Base-by-base conservation (phyloP, 2,113 vertebrate species). In the Chaetops frenatus region DNA sequence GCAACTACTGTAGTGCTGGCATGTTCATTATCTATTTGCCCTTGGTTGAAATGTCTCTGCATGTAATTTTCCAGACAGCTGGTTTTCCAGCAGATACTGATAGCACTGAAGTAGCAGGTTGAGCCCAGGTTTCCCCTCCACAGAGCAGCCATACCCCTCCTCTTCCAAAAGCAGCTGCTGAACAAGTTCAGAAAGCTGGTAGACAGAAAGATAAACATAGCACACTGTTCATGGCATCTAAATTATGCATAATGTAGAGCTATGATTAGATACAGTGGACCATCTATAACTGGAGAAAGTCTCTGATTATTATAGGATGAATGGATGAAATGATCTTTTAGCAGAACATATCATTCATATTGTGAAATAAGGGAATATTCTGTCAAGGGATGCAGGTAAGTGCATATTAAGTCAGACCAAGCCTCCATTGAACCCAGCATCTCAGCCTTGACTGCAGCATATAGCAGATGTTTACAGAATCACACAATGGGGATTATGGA, bases 201-300 rank as follows among this genome's bases (percentile, higher is more conserved):
- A 92, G 83, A 65, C 44, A 66, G 74, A 54, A 80, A 90, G 85
- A 89, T 57, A 90, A 95, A 92, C 57, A 57, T 28, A 88, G 53
- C 15, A 67, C 40, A 57, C 17, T 65, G 65, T 92, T 91, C 92
- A 78, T 24, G 70, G 72, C 64, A 66, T 56, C 94, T 96, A 84
- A 94, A 96, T 93, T 95, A 95, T 96, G 70, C 36, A 95, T 64
- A 47, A 48, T 44, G 8, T 58, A 76, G 54, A 29, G 51, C 14
- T 94, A 93, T 93, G 84, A 95, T 93, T 96, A 96, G 94, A 90
- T 92, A 71, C 14, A 65, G 24, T 58, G 50, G 54, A 21, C 57
- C 76, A 80, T 95, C 51, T 78, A 54, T 93, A 91, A 94, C 53
- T 60, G 56, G 24, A 73, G 11, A 85, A 94, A 62, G 51, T 54